Evolutionary conservation across 2,888 invertebrate species (phyloP), one percentile per base, ranked within the genome.

Genomic region (Synergus gifuensis): DNA sequence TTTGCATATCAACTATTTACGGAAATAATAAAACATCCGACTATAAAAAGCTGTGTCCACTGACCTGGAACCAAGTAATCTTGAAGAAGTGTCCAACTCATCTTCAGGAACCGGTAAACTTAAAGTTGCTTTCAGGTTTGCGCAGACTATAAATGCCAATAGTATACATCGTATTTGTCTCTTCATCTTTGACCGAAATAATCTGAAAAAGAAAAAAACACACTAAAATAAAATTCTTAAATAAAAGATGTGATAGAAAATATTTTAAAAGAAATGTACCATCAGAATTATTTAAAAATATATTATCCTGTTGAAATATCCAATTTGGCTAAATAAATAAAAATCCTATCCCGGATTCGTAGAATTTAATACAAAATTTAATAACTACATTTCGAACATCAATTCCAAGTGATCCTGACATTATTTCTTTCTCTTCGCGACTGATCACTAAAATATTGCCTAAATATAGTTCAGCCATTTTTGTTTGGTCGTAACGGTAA

Each of bases 61-160:
- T 88, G 86, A 92, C 93, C 92, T 92, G 82, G 92, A 91, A 83
- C 90, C 91, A 14, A 92, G 89, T 49, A 91, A 88, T 83, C 89
- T 91, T 69, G 91, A 86, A 4, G 91, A 87, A 42, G 90, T 88
- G 81, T 92, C 91, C 76, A 85, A 82, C 78, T 87, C 89, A 62
- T 88, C 85, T 77, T 87, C 85, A 60, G 86, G 86, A 62, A 86
- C 84, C 77, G 88, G 88, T 78, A 87, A 85, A 42, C 83, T 78
- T 76, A 80, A 79, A 69, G 84, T 79, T 78, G 78, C 78, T 62
- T 80, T 84, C 81, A 82, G 78, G 64, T 83, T 85, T 77, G 78
- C 64, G 80, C 85, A 83, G 42, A 85, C 78, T 67, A 84, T 77
- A 58, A 88, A 69, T 81, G 87, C 88, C 83, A 86, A 73, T 76